Evolutionary conservation across 1,140 invertebrate species (phyloP), one percentile per base, ranked within the genome.

Genomic region (Stegodyphus mimosarum): DNA sequence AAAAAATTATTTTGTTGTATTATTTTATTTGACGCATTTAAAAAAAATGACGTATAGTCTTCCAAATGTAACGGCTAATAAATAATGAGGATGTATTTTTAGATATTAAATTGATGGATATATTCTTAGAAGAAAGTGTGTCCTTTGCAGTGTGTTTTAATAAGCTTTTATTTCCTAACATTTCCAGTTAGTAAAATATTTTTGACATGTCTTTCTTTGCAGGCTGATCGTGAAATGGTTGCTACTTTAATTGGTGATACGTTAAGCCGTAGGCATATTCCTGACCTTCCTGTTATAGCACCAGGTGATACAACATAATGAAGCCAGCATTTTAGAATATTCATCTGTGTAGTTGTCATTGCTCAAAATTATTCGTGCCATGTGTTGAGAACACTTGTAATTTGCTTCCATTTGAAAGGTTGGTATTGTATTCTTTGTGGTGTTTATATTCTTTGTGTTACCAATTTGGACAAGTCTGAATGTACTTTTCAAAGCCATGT

Each of bases 151-250:
- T 33, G 33, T 33, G 33, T 33, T 33, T 33, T 33, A 1, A 33
- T 33, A 33, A 33, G 33, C 33, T 33, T 33, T 33, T 33, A 33
- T 33, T 33, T 33, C 33, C 33, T 33, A 33, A 33, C 33, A 33
- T 33, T 33, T 33, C 33, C 33, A 33, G 33, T 33, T 33, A 33
- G 33, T 33, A 33, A 33, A 33, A 33, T 33, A 33, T 33, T 1
- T 33, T 1, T 33, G 1, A 33, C 55, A 55, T 72, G 55, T 33
- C 33, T 52, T 79, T 33, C 33, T 52, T 79, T 48, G 17, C 51
- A 87, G 83, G 86, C 72, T 69, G 88, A 88, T 81, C 52, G 76
- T 49, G 87, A 88, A 49, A 87, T 87, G 85, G 88, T 88, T 63
- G 86, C 86, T 10, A 74, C 60, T 50, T 74, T 87, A 75, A 87